Base-by-base conservation (phyloP, 1,140 invertebrate species). In the Augochlora pura region DNA sequence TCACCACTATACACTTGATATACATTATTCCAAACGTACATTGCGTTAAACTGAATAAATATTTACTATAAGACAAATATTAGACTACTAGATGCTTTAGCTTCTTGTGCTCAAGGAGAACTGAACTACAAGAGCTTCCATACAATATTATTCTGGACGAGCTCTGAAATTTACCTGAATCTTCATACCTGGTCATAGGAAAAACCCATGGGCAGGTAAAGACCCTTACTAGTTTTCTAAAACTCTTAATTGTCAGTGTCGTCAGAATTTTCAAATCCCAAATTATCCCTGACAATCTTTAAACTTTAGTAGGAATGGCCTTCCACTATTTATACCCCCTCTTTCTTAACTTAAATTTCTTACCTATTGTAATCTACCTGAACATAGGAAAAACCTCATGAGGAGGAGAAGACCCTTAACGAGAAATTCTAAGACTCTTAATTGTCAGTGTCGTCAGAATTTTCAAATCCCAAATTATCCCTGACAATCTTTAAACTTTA, bases 1-100 rank as follows among this genome's bases (percentile, higher is more conserved):
- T 46, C 27, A 78, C 77, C 59, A 14, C 62, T 14, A 38, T 59
- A 66, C 21, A 78, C 49, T 46, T 2, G 16, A 57, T 78, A 72
- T 4, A 65, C 14, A n/a, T 59, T 65, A 64, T 59, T 65, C 23
- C 23, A 2, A 54, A 78, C 8, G 10, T 57, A 75, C 64, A 75
- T 75, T 38, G 8, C 6, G 14, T 1, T 2, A 39, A 57, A 66
- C 9, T 54, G 6, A 49, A n/a, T 32, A 25, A 63, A 63, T 12
- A n/a, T 25, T 8, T 18, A 39, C 14, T 69, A 23, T 9, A n/a
- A 2, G n/a, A 25, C 16, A n/a, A 42, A 54, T 14, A 9, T 38
- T 10, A 38, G 39, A 18, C 27, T 21, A n/a, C 9, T 16, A 32
- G 60, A 49, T 25, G 7, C 32, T 38, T 7, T 23, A 12, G 14